phyloP scores from a whole-genome alignment of 2,888 invertebrate species.

The Amphiduros pacificus region DNA sequence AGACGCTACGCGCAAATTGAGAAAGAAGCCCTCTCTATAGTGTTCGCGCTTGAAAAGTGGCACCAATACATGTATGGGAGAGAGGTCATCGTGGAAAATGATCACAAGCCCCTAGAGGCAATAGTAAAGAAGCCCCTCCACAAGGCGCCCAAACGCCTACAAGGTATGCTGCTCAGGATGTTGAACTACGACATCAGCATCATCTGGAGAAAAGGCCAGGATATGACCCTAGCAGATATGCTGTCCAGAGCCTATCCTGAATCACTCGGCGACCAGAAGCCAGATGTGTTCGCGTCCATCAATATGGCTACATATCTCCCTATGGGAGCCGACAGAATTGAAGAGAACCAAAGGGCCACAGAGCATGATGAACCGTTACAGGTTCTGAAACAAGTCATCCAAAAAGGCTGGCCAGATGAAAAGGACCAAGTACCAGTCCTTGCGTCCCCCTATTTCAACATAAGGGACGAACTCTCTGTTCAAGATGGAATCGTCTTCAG shows the following conservation, averaged over 20 bases:
- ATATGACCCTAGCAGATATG: too few relatives aligned
- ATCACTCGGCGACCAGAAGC: too few relatives aligned
- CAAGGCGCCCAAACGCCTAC: slow-evolving; percentile 18
- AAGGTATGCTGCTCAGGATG: slow-evolving; percentile 17
- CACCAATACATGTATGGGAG: slow-evolving; percentile 21
- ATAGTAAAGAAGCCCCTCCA: slow-evolving; percentile 17
- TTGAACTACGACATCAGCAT: too few relatives aligned
- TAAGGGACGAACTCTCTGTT: slow-evolving; percentile 3
- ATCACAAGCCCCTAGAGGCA: slow-evolving; percentile 20
- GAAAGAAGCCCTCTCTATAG: slow-evolving; percentile 17
- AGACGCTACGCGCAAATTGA: slow-evolving; percentile 20
- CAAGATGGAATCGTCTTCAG: slow-evolving; percentile 17
- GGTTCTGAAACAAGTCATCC: neutral
- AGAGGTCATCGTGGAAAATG: slow-evolving; percentile 7
- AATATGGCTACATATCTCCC: neutral
- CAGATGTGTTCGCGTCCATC: too few relatives aligned
- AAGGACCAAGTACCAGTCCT: neutral
- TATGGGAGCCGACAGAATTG: neutral
- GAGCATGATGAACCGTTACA: neutral
- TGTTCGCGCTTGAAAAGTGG: slow-evolving; percentile 14
- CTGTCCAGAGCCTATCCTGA: neutral
- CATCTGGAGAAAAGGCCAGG: too few relatives aligned
- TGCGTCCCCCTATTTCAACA: neutral
- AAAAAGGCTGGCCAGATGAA: slow-evolving; percentile 13
- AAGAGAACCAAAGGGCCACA: neutral